A percentile compares a stretch with the other conserved stretches of the same genome.
phyloP scores from a whole-genome alignment of 2,113 vertebrate species.

The Platysteira castanea region DNA sequence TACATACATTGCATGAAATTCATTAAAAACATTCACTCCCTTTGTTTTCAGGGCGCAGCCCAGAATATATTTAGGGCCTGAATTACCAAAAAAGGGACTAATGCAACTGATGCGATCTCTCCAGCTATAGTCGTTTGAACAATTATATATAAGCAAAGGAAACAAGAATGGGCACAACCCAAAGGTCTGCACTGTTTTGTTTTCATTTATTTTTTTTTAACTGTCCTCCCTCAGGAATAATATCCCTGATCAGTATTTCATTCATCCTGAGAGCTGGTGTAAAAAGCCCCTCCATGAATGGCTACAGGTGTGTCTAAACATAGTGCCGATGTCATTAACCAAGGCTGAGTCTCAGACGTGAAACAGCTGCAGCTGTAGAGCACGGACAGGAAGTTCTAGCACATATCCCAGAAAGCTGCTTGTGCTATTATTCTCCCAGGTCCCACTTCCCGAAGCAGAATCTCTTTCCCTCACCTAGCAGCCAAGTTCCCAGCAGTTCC shows the following conservation, averaged over 20 bases:
- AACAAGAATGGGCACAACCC: slow-evolving; percentile 60
- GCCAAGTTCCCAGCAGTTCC: background rate
- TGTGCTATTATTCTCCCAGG: background rate
- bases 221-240: background rate
- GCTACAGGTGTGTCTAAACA: background rate
- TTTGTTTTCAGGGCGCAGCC: slow-evolving; percentile 66
- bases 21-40: slow-evolving; percentile 63
- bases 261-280: background rate
- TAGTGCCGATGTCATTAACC: background rate
- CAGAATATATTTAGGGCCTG: slow-evolving; percentile 63
- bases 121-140: slow-evolving; percentile 64
- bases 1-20: slow-evolving; percentile 53
- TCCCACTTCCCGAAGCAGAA: background rate
- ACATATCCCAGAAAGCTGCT: background rate
- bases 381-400: background rate
- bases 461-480: background rate
- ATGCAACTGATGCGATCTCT: slow-evolving; percentile 64
- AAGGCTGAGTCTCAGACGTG: background rate
- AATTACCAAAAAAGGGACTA: slow-evolving; percentile 65
- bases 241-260: background rate
- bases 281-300: background rate
- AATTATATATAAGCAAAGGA: slow-evolving; percentile 63
- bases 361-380: background rate
- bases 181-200: slow-evolving; percentile 61
- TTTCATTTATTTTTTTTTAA: slow-evolving; percentile 9